phyloP scores from a whole-genome alignment of 2,888 invertebrate genomes.

The Metacarcinus magister region DNA sequence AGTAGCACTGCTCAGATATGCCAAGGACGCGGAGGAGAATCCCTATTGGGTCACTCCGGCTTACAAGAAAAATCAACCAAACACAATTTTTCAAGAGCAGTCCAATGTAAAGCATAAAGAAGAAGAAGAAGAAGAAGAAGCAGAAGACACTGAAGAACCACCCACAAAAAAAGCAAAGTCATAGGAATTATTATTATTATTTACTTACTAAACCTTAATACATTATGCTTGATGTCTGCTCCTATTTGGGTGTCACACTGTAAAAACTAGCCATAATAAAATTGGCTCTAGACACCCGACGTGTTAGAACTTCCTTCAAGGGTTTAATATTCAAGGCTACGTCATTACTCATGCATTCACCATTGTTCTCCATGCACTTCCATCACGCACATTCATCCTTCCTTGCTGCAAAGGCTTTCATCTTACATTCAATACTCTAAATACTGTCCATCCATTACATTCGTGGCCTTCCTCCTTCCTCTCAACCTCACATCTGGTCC shows the following conservation, averaged over 20 bases:
- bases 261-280: neutral
- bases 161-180: constrained; percentile 65
- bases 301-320: neutral
- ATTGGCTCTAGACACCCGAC: neutral
- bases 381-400: too few relatives aligned
- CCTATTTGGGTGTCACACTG: neutral
- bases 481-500: too few relatives aligned
- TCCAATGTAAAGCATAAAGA: constrained; percentile 83
- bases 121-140: constrained; percentile 57
- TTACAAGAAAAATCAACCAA: constrained; percentile 94
- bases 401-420: too few relatives aligned
- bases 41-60: constrained; percentile 98
- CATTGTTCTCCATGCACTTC: too few relatives aligned
- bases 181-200: neutral
- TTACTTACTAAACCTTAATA: neutral
- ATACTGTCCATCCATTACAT: too few relatives aligned
- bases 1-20: constrained; percentile 96
- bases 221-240: neutral
- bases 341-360: too few relatives aligned
- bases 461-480: too few relatives aligned
- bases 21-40: constrained; percentile 97
- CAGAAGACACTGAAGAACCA: constrained; percentile 53
- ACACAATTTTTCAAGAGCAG: constrained; percentile 89
- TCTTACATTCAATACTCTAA: too few relatives aligned
- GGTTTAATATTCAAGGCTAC: too few relatives aligned